Base-by-base conservation (phyloP, 2,797 vertebrate genomes). In the Phoebastria nigripes region DNA sequence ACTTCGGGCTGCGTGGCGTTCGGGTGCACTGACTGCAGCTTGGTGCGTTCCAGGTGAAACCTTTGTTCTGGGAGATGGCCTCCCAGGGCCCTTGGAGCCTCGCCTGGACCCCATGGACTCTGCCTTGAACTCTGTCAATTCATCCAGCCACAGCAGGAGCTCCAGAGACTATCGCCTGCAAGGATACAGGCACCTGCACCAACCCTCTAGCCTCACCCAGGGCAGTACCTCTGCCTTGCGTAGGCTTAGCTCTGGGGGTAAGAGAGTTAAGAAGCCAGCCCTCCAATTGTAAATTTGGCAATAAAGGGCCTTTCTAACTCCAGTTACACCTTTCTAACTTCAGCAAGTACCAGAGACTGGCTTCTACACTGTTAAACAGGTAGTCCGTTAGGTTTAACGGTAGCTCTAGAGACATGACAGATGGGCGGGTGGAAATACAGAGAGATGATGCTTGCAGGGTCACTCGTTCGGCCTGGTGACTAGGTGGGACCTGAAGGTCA, bases 41-140 rank as follows among this genome's bases (percentile, higher is more conserved):
- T 93, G 74, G 71, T 97, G 59, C 91, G 12, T 98, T 97, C 67
- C 96, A 99, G 98, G 98, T 94, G 98, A 99, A 94, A 98, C 98
- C 66, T 98, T 99, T 97, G 90, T 98, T 55, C 80, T 98, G 94
- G 98, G 98, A 96, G 99, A 98, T 65, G 98, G 97, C 31, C 97
- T 98, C 35, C 96, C 97, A 17, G 90, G 97, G 41, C 94, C 97
- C 79, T 85, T 98, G 73, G 99, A 99, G 95, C 98, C 98, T 97
- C 97, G 97, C 70, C 94, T 98, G 90, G 97, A 98, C 91, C 98
- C 97, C 86, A 98, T 99, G 97, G 98, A 99, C 95, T 98, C 98
- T 82, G 98, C 98, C 83, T 97, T 98, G 87, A 98, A 98, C 69
- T 97, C 98, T 41, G 98, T 98, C 94, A 98, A 97, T 39, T 93